Percentiles rank a stretch among this genome's conserved stretches.
Conservation (phyloP, 2,797 vertebrate genomes). For the Leptatherina wallacei region DNA sequence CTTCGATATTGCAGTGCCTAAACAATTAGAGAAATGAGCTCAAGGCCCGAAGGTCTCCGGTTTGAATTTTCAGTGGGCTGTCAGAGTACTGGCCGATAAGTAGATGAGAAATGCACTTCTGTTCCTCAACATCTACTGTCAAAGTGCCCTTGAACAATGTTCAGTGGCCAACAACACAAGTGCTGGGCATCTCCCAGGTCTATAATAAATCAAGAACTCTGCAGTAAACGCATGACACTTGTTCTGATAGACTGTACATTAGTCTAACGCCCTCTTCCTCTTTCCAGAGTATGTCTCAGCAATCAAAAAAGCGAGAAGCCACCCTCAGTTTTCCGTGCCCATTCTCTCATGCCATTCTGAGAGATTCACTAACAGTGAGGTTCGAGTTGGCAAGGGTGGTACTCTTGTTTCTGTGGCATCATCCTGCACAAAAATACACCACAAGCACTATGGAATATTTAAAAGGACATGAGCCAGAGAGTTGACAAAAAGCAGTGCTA, state of each 20-base stretch:
- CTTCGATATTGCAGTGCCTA: slow-evolving; percentile 52
- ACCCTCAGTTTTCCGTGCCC: slow-evolving; percentile 29
- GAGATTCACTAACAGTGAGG: slow-evolving; percentile 57
- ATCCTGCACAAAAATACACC: slow-evolving; percentile 28
- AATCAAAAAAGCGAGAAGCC: slow-evolving; percentile 53
- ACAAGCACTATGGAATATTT: slow-evolving; percentile 10
- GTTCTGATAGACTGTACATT: slow-evolving; percentile 72
- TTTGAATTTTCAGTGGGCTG: slow-evolving; percentile 54
- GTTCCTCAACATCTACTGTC: slow-evolving; percentile 68
- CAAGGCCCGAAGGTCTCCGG: slow-evolving; percentile 55
- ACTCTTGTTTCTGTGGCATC: slow-evolving; percentile 34
- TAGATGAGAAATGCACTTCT: slow-evolving; percentile 71
- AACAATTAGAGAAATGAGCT: slow-evolving; percentile 71
- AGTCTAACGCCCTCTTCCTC: slow-evolving; percentile 28
- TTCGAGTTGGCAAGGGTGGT: slow-evolving; percentile 40
- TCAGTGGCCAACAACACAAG: slow-evolving; percentile 73
- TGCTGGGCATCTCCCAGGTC: slow-evolving; percentile 76
- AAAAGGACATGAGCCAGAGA: slow-evolving; percentile 10
- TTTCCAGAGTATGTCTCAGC: slow-evolving; percentile 39
- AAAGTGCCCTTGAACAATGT: slow-evolving; percentile 80
- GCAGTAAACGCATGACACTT: slow-evolving; percentile 75
- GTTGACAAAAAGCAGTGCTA: slow-evolving; percentile 7
- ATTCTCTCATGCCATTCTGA: slow-evolving; percentile 27
- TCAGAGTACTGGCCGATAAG: slow-evolving; percentile 50
- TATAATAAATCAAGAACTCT: slow-evolving; percentile 77